A percentile compares a stretch with the other conserved stretches of the same genome.
These are phyloP conservation scores for Protobothrops flavoviridis DNA, from an alignment of 2,113 vertebrate species.

Conservation along the genomic window DNA sequence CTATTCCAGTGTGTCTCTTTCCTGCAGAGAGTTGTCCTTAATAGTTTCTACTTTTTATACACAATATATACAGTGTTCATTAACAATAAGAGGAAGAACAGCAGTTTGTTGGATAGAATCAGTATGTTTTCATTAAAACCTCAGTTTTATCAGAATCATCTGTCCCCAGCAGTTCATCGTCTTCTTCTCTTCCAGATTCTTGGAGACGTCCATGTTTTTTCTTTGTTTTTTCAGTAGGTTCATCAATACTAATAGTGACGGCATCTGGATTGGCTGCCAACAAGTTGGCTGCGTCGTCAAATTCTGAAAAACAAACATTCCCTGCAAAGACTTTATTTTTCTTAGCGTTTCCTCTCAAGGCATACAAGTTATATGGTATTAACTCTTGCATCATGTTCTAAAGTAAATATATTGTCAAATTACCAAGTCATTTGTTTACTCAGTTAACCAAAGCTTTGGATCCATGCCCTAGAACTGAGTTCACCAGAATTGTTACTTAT, in stretches of 20 bases:
- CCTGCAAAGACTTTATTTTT: neutral
- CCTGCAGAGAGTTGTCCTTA: neutral
- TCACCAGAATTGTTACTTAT: neutral
- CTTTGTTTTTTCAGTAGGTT: slow-evolving; percentile 62
- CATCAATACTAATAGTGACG: slow-evolving; percentile 82
- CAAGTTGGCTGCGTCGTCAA: slow-evolving; percentile 80
- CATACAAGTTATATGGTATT: neutral
- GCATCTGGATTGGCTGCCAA: slow-evolving; percentile 74
- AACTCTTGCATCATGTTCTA: accelerated
- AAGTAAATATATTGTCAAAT: neutral
- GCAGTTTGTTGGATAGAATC: neutral
- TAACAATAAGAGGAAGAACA: neutral
- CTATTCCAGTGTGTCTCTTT: neutral
- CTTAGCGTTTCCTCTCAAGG: neutral
- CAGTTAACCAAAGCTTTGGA: accelerated
- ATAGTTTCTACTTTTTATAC: neutral
- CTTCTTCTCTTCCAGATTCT: slow-evolving; percentile 68
- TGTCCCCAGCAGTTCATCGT: slow-evolving; percentile 75
- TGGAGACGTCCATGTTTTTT: slow-evolving; percentile 61
- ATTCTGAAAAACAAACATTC: slow-evolving; percentile 73
- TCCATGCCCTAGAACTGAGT: accelerated
- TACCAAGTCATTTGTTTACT: neutral
- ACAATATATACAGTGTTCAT: neutral
- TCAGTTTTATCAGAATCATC: slow-evolving; percentile 85
- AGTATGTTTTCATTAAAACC: slow-evolving; percentile 71